Evolutionary conservation across 2,797 vertebrate genomes (phyloP), one percentile per base, ranked within the genome.

Genomic region (Intellagama lesueurii): DNA sequence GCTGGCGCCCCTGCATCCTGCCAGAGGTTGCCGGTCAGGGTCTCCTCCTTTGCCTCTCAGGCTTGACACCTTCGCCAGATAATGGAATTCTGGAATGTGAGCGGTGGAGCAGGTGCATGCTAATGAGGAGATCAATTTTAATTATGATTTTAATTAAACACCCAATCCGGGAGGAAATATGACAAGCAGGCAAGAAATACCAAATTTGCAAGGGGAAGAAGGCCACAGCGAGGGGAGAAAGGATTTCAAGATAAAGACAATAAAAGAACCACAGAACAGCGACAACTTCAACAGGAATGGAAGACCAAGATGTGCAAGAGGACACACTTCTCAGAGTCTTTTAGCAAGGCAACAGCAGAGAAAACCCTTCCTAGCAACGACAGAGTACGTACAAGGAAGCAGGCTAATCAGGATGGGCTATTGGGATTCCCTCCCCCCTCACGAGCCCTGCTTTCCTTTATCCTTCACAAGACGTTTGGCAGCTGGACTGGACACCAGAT

Each of bases 121-220:
- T 98, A 97, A 98, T 97, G 96, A 98, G 98, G 97, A 98, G 97
- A 98, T 98, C 98, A 97, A 98, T 97, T 98, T 98, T 98, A 98
- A 98, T 98, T 98, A 98, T 96, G 97, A 97, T 98, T 98, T 98
- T 98, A 98, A 98, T 98, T 98, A 98, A 98, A 97, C 97, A 97
- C 96, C 96, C 97, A 92, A 97, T 97, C 97, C 97, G 72, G 96
- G 95, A 98, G 97, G 97, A 97, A 97, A 97, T 96, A 96, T 96
- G 97, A 97, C 96, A 97, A 97, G 96, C 96, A 93, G 95, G 95
- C 93, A 95, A 92, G 94, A 95, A 95, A 94, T 90, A 89, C 93
- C 93, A 93, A 95, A 94, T 95, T 94, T 90, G 49, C 90, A 92
- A 86, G 9, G 91, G 84, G 89, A 82, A 30, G 72, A 90, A 90